phyloP scores from a whole-genome alignment of 1,140 invertebrate species.

The Euwallacea similis region DNA sequence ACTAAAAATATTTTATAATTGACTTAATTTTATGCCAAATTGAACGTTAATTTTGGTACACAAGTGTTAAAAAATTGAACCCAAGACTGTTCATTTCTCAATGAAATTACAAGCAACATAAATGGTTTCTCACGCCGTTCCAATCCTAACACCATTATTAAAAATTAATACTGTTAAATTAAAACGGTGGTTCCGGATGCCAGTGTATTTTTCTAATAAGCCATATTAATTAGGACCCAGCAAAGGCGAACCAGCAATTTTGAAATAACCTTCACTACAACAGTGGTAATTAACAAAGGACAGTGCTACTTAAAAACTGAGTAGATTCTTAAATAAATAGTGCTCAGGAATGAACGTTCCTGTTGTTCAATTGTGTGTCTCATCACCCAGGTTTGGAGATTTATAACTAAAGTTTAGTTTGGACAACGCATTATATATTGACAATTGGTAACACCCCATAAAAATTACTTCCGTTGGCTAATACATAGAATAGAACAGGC shows the following conservation, averaged over 20 bases:
- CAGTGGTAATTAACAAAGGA: conserved; percentile 20
- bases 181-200: conserved; percentile 22
- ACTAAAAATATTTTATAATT: too few relatives aligned
- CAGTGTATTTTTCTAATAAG: conserved; percentile 19
- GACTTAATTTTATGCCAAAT: too few relatives aligned
- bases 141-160: conserved; percentile 14
- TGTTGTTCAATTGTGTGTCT: neutral
- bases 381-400: neutral
- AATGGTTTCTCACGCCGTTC: conserved; percentile 3
- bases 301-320: conserved; percentile 1
- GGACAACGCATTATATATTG: too few relatives aligned
- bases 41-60: too few relatives aligned
- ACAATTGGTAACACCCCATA: too few relatives aligned
- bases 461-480: too few relatives aligned
- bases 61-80: too few relatives aligned
- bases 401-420: too few relatives aligned
- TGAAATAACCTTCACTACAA: conserved; percentile 20
- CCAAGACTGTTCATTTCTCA: too few relatives aligned
- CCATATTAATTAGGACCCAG: conserved; percentile 14
- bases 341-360: neutral
- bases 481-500: too few relatives aligned
- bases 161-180: conserved; percentile 16
- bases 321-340: neutral
- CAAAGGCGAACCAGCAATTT: conserved; percentile 14
- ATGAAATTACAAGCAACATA: too few relatives aligned